Evolutionary conservation across 1,140 invertebrate genomes (phyloP).

Genomic region (Colletes gigas): DNA sequence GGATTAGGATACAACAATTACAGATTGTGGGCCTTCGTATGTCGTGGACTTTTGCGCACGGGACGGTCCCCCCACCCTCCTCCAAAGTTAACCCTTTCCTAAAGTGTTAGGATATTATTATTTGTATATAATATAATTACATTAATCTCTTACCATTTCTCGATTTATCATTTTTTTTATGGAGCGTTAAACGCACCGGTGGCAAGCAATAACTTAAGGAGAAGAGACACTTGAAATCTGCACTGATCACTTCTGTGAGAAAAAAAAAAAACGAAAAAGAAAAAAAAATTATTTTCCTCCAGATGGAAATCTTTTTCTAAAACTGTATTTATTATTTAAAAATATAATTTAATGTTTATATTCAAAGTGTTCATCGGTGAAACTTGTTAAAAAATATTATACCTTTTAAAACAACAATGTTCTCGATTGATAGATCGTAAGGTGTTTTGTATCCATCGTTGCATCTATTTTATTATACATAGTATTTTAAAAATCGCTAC

Average conservation of each 20-base stretch:
- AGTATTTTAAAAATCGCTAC: background rate
- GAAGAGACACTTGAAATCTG: slow-evolving; percentile 74
- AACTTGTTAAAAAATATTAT: slow-evolving; percentile 17
- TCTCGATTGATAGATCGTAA: background rate
- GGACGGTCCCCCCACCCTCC: slow-evolving; percentile 67
- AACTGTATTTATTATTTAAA: slow-evolving; percentile 26
- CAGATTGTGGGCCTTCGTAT: slow-evolving; percentile 72
- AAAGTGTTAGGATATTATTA: slow-evolving; percentile 73
- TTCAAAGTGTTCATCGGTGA: background rate
- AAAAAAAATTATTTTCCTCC: background rate
- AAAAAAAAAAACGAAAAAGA: slow-evolving; percentile 2
- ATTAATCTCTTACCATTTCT: slow-evolving; percentile 69
- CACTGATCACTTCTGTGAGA: slow-evolving; percentile 48
- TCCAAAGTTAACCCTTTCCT: slow-evolving; percentile 74
- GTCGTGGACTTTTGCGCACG: slow-evolving; percentile 71
- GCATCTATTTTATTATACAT: background rate
- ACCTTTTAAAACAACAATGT: slow-evolving; percentile 14
- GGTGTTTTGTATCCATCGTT: background rate
- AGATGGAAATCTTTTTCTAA: background rate
- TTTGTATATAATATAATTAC: slow-evolving; percentile 74
- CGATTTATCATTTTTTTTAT: slow-evolving; percentile 72
- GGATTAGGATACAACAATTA: slow-evolving; percentile 70
- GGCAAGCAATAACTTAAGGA: slow-evolving; percentile 59
- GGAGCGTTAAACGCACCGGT: slow-evolving; percentile 65
- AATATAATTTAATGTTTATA: slow-evolving; percentile 30